These are phyloP conservation scores for Aurelia sp. DNA, from an alignment of 30 jellyfish, hydroid and myxozoan genomes.

Conservation along the genomic window DNA sequence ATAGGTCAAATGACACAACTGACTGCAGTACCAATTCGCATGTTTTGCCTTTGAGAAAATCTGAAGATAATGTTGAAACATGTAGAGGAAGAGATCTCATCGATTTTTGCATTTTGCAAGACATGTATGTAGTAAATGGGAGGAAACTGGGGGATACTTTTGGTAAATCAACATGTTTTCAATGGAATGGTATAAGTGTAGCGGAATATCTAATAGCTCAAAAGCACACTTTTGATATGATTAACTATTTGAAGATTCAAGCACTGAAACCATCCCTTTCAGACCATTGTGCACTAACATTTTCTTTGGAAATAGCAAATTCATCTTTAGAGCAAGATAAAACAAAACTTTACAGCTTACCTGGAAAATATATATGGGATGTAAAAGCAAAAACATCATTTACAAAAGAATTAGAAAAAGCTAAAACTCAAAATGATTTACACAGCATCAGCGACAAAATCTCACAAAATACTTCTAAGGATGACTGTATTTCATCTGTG, in stretches of 20 bases:
- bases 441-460: background rate
- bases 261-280: background rate
- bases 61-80: background rate
- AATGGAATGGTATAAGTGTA: constrained; percentile 10
- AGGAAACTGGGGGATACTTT: constrained; percentile 4
- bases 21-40: constrained; percentile 25
- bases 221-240: constrained; percentile 2
- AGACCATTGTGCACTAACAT: background rate
- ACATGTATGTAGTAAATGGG: constrained; percentile 11
- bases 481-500: too few relatives aligned
- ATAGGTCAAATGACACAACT: background rate
- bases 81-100: constrained; percentile 7
- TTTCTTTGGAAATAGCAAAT: background rate
- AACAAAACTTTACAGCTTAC: constrained; percentile 3
- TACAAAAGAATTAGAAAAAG: too few relatives aligned
- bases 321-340: background rate
- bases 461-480: too few relatives aligned
- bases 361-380: constrained; percentile 22
- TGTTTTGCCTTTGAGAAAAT: constrained; percentile 7
- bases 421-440: background rate
- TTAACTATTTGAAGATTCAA: constrained; percentile 1
- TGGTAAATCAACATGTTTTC: constrained; percentile 18
- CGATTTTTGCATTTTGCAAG: constrained; percentile 1
- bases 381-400: background rate
- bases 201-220: background rate